Percentiles rank a stretch among this genome's conserved stretches.
Evolutionary conservation across 2,113 vertebrate species (phyloP).

Genomic region (Promerops cafer): DNA sequence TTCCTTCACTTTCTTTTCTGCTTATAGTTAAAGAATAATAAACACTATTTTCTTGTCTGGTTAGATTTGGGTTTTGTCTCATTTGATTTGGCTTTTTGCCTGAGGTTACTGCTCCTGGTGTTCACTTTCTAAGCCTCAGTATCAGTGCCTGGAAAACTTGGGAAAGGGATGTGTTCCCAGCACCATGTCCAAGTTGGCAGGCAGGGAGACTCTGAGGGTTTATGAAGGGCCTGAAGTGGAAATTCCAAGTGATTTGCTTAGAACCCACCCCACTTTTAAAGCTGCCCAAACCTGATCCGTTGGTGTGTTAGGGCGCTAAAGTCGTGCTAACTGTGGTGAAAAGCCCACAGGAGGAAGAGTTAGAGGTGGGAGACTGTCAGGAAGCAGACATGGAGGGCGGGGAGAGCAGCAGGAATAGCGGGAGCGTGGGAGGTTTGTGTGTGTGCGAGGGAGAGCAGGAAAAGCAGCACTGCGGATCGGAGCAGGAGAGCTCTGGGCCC

Average conservation of each 20-base stretch:
- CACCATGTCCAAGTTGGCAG: fast-evolving
- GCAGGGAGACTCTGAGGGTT: neutral
- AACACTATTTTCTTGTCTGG: fast-evolving
- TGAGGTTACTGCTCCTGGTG: neutral
- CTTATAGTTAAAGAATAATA: neutral
- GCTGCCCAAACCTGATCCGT: neutral
- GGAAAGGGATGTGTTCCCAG: too few species aligned
- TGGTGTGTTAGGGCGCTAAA: neutral
- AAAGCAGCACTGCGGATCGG: neutral
- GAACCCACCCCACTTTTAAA: neutral
- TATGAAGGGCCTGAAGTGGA: neutral
- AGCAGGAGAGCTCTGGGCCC: neutral
- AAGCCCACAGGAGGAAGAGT: neutral
- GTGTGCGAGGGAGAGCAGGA: neutral
- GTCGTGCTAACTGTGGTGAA: neutral
- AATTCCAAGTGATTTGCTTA: neutral
- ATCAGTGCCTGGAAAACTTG: neutral
- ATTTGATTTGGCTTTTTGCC: fast-evolving
- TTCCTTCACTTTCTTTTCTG: neutral
- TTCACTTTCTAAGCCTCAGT: neutral
- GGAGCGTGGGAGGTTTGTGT: neutral
- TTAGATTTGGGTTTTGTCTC: neutral
- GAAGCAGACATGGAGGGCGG: neutral
- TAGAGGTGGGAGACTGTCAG: neutral
- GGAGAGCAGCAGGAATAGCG: neutral